A percentile compares a stretch with the other conserved stretches of the same genome.
phyloP scores from a whole-genome alignment of 2,797 vertebrate genomes.

The Tympanoctomys barrerae region DNA sequence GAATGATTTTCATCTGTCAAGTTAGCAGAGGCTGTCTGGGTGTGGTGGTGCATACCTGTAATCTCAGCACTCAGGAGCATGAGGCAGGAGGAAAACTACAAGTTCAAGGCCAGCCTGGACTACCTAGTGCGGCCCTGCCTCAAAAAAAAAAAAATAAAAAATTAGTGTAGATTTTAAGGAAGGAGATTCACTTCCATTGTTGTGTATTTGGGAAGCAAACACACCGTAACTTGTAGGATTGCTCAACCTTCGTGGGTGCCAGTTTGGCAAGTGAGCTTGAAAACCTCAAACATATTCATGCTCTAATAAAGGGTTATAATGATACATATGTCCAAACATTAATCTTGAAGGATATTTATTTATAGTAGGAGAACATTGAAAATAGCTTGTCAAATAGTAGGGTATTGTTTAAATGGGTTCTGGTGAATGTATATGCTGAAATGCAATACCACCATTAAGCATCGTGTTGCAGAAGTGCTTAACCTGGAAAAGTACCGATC shows the following conservation, averaged over 20 bases:
- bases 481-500: slow-evolving; percentile 38
- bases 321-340: slow-evolving; percentile 64
- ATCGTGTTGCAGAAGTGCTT: not conserved
- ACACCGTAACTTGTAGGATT: not conserved
- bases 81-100: not conserved
- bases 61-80: not conserved
- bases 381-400: slow-evolving; percentile 39
- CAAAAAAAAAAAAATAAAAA: not conserved
- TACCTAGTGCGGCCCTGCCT: not conserved
- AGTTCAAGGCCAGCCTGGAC: not conserved
- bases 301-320: slow-evolving; percentile 62
- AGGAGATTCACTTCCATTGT: not conserved
- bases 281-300: slow-evolving; percentile 59
- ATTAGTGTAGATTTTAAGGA: not conserved
- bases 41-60: not conserved
- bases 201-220: not conserved
- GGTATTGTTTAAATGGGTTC: slow-evolving; percentile 9
- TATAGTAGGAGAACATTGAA: slow-evolving; percentile 38
- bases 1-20: no score
- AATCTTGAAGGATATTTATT: slow-evolving; percentile 63
- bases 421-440: slow-evolving; percentile 10
- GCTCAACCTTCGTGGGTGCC: not conserved
- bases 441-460: slow-evolving; percentile 7
- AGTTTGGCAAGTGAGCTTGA: slow-evolving; percentile 30
- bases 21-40: not conserved